phyloP scores from a whole-genome alignment of 2,113 vertebrate genomes.

The Daubentonia madagascariensis region DNA sequence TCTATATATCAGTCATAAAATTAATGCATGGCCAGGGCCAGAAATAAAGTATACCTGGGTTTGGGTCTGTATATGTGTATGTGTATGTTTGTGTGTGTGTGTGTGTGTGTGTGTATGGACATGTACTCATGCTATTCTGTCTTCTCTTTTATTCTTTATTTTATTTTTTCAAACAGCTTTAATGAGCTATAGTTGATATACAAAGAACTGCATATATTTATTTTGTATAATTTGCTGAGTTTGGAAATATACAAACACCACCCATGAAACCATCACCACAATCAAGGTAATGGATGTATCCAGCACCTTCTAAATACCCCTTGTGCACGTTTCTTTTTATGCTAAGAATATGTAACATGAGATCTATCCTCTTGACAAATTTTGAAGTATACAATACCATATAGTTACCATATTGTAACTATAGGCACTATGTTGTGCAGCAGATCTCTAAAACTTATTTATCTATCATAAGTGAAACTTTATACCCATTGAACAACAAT shows the following conservation, averaged over 20 bases:
- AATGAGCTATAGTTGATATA: background rate
- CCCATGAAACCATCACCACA: background rate
- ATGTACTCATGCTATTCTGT: background rate
- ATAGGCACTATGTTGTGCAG: no score
- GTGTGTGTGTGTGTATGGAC: background rate
- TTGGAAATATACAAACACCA: background rate
- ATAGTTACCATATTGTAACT: background rate
- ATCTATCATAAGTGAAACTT: no score
- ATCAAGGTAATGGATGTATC: background rate
- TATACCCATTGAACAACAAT: background rate
- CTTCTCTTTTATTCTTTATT: background rate
- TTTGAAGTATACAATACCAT: background rate
- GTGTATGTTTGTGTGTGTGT: background rate
- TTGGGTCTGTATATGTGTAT: background rate
- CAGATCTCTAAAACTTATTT: background rate
- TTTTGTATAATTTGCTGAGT: no score
- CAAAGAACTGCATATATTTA: background rate
- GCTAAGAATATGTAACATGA: background rate
- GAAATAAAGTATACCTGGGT: background rate
- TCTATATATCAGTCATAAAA: background rate
- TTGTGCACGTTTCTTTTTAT: no score
- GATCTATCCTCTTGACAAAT: background rate
- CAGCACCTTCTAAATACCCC: no score
- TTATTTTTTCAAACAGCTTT: background rate
- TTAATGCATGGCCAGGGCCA: background rate